Evolutionary conservation across 1,140 invertebrate genomes (phyloP), one percentile per base, ranked within the genome.

Genomic region (Drosophila azteca): DNA sequence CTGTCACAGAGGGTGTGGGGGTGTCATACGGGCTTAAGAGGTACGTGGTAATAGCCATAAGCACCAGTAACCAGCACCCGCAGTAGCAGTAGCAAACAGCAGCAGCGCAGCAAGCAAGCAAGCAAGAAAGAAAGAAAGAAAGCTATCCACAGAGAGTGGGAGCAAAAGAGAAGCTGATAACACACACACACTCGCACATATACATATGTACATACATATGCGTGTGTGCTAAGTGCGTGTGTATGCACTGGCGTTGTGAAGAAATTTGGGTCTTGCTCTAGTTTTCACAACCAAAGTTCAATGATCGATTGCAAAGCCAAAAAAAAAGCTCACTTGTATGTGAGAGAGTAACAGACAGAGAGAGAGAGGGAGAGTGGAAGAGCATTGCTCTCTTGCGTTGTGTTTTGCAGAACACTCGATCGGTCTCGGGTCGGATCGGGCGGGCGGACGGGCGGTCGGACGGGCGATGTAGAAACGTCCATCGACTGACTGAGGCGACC

Each of bases 261-360:
- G 78, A 90, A 90, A 90, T 90, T 83, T 90, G 79, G 87, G 87
- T 90, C 87, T 90, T 90, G 87, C 87, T 90, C 87, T 90, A 90
- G 78, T 90, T 90, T 90, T 90, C 81, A 79, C 78, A 87, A 87
- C 67, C 82, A 87, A 87, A 90, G 87, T 90, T 90, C 87, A 90
- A 82, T 87, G 87, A 90, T 90, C 87, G 82, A 79, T 82, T 82
- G 88, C 76, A 82, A 76, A 85, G 75, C 74, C 75, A 60, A 87
- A 81, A 79, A 79, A 77, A 61, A 76, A 77, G 65, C 72, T 79
- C 57, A 70, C 24, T 26, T 26, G 5, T 6, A 5, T 5, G 41
- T 51, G 73, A 52, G 60, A 46, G 46, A 52, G 24, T 46, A 45
- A 39, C 2, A 41, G 41, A 29, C 13, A 41, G 41, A 48, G 17